Evolutionary conservation across 2,888 invertebrate genomes (phyloP).

Genomic region (Geophilus truncorum): DNA sequence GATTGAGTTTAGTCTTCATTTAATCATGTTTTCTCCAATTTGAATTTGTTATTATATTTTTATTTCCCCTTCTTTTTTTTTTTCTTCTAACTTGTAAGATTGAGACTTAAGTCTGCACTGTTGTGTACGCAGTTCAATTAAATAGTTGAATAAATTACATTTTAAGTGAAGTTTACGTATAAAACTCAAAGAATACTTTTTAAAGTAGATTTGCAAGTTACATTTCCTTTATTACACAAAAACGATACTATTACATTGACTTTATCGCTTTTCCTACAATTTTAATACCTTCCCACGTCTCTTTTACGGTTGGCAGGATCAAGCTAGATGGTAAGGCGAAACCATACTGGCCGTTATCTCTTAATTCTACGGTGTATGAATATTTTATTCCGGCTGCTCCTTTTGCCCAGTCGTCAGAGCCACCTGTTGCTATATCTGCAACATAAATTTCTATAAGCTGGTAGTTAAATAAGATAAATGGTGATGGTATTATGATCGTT

Average conservation of each 20-base stretch:
- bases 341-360: constrained; percentile 66
- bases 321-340: constrained; percentile 70
- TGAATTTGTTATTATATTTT: neutral
- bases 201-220: neutral
- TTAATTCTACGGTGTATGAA: constrained; percentile 68
- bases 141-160: neutral
- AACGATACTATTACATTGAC: neutral
- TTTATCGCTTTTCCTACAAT: constrained; percentile 53
- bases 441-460: no score
- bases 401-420: constrained; percentile 74
- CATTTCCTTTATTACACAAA: neutral
- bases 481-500: no score
- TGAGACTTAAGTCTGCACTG: neutral
- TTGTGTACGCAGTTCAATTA: neutral
- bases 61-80: neutral
- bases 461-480: no score
- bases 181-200: no score
- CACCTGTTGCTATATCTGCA: constrained; percentile 56
- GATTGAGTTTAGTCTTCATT: no score
- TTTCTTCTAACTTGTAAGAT: neutral
- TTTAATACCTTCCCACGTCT: constrained; percentile 71
- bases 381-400: constrained; percentile 67
- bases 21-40: no score
- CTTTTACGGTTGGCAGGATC: constrained; percentile 67
- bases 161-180: neutral